Conservation (phyloP, 53 echinoderm and acorn worm species). For the Glandiceps talaboti region DNA sequence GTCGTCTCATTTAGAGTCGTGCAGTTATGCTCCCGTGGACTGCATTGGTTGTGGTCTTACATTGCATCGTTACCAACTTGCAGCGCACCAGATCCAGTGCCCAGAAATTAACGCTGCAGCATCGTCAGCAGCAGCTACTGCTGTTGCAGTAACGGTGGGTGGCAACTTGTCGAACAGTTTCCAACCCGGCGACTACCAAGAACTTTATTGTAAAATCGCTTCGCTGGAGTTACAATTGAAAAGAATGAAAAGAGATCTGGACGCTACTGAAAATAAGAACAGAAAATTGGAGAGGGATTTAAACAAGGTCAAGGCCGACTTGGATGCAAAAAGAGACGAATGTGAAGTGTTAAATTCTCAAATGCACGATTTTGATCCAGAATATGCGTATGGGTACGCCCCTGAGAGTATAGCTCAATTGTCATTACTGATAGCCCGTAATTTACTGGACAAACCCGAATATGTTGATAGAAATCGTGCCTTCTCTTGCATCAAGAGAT, state of each 20-base stretch:
- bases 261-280: slow-evolving; percentile 46
- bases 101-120: slow-evolving; percentile 14
- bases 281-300: slow-evolving; percentile 58
- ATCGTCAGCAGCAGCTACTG: not conserved
- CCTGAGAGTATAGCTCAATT: slow-evolving; percentile 54
- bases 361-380: slow-evolving; percentile 39
- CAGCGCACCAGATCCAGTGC: slow-evolving; percentile 47
- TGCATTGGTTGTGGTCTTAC: slow-evolving; percentile 53
- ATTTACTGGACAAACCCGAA: slow-evolving; percentile 56
- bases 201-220: slow-evolving; percentile 18
- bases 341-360: slow-evolving; percentile 29
- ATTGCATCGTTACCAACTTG: slow-evolving; percentile 46
- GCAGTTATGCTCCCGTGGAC: slow-evolving; percentile 60
- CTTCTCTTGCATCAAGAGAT: slow-evolving; percentile 64
- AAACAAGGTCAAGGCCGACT: slow-evolving; percentile 31
- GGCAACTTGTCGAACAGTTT: not conserved
- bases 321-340: slow-evolving; percentile 46
- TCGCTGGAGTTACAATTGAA: slow-evolving; percentile 57
- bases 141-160: not conserved
- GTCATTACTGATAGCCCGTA: slow-evolving; percentile 65
- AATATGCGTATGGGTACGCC: slow-evolving; percentile 44
- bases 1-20: slow-evolving; percentile 35
- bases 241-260: slow-evolving; percentile 52
- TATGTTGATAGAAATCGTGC: slow-evolving; percentile 47
- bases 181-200: not conserved